Evolutionary conservation across 64 coral and sea anemone species (phyloP), one percentile per base, ranked within the genome.

Genomic region (Montipora capricornis): DNA sequence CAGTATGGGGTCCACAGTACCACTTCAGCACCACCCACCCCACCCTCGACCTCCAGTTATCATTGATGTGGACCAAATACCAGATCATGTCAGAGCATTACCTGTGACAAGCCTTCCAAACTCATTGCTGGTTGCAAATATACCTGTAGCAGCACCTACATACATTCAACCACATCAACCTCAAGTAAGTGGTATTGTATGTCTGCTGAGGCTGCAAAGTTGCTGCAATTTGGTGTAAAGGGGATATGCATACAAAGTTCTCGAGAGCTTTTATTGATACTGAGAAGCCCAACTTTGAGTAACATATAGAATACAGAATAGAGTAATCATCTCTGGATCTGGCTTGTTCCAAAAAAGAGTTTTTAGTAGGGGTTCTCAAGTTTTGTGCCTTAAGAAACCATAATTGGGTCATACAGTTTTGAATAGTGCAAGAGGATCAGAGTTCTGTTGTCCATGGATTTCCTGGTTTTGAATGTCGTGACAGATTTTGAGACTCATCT

Each of bases 91-190:
- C 22, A 79, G 96, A 10, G 89, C 96, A 20, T 70, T 98, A 12
- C 96, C 96, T 5, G 91, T 98, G 22, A 98, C 96, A 71, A 98
- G 89, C 74, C 93, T 98, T 89, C 96, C 96, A 49, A 98, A 95
- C 88, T 90, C 87, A 22, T 49, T 98, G 5, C 74, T 98, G 59
- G 93, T 98, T 15, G 94, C 92, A 45, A 92, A 89, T 92, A 89
- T 98, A 19, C 96, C 96, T 14, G 80, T 98, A 50, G 96, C 96
- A 78, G 91, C 96, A 8, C 96, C 96, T 75, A 95, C 96, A 3
- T 98, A 92, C 88, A 93, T 98, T 46, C 96, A 98, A 66, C 96
- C 96, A 46, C 96, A 83, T 50, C 83, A 86, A 13, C 45, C 82
- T 86, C 82, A 37, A 44, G 82, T 86, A 44, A 86, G 82, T 86